Evolutionary conservation across 2,113 vertebrate species (phyloP).

Genomic region (Heliornis fulica): DNA sequence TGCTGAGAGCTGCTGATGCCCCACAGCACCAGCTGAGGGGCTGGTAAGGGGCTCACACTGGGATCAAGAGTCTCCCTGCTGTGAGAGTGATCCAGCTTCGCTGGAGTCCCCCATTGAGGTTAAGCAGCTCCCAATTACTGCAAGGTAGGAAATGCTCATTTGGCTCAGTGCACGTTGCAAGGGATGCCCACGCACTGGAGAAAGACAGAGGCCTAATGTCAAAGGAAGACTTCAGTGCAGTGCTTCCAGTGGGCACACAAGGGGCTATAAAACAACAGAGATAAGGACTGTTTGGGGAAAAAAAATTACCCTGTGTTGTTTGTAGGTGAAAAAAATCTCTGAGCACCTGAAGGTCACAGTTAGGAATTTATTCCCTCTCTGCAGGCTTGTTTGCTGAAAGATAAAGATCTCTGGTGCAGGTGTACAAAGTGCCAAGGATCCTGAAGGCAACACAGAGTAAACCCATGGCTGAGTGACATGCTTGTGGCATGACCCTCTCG

Average conservation of each 20-base stretch:
- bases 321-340: neutral
- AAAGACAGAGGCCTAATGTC: neutral
- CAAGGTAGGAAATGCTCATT: neutral
- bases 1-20: neutral
- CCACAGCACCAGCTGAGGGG: neutral
- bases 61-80: neutral
- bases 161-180: rapidly evolving
- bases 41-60: neutral
- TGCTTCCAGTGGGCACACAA: neutral
- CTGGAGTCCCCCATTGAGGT: neutral
- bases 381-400: slow-evolving; percentile 34
- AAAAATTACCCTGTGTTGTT: neutral
- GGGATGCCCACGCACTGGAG: rapidly evolving
- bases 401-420: slow-evolving; percentile 41
- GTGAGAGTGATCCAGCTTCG: neutral
- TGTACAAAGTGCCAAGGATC: slow-evolving; percentile 43
- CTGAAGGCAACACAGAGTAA: neutral
- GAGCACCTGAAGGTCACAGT: neutral
- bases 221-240: neutral
- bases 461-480: neutral
- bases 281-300: neutral
- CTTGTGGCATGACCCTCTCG: neutral
- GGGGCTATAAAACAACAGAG: neutral
- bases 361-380: neutral
- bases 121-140: neutral